Percentiles rank a stretch among this genome's conserved stretches.
phyloP scores from a whole-genome alignment of 2,888 invertebrate species.

The Mythimna impura region DNA sequence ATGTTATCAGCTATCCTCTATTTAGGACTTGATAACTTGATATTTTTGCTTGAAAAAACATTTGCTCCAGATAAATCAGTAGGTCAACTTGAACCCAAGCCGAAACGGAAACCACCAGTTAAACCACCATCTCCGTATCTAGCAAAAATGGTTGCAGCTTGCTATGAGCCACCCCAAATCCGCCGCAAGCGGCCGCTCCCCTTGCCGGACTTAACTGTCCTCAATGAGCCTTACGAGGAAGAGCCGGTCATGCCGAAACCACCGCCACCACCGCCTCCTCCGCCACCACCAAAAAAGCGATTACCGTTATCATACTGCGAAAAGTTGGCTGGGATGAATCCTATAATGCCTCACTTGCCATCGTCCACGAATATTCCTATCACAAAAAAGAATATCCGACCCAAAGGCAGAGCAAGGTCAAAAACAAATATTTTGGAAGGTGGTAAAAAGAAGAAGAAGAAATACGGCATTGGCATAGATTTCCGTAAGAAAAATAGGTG shows the following conservation, averaged over 20 bases:
- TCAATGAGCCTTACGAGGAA: constrained; percentile 81
- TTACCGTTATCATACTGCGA: constrained; percentile 78
- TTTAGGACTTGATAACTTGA: constrained; percentile 78
- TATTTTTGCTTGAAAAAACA: constrained; percentile 73
- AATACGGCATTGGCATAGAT: constrained; percentile 72
- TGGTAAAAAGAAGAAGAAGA: constrained; percentile 68
- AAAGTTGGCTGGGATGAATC: constrained; percentile 76
- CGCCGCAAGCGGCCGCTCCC: constrained; percentile 74
- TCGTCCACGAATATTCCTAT: constrained; percentile 52
- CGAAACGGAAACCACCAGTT: constrained; percentile 68
- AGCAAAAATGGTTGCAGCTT: constrained; percentile 75
- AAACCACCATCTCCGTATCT: constrained; percentile 80
- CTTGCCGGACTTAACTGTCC: constrained; percentile 79
- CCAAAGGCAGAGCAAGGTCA: constrained; percentile 64
- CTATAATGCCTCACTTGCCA: constrained; percentile 70
- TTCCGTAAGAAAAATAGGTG: constrained; percentile 53
- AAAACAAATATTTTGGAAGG: constrained; percentile 66
- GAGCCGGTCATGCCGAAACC: constrained; percentile 73
- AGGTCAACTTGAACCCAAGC: constrained; percentile 62
- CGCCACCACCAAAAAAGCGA: constrained; percentile 81
- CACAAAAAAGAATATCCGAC: not conserved
- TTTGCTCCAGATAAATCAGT: constrained; percentile 73
- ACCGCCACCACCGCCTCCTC: constrained; percentile 78
- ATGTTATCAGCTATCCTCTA: constrained; percentile 83
- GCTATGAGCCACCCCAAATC: constrained; percentile 72